Evolutionary conservation across 35 echinoderm and acorn worm species (phyloP).

Genomic region (Holothuria glaberrima): DNA sequence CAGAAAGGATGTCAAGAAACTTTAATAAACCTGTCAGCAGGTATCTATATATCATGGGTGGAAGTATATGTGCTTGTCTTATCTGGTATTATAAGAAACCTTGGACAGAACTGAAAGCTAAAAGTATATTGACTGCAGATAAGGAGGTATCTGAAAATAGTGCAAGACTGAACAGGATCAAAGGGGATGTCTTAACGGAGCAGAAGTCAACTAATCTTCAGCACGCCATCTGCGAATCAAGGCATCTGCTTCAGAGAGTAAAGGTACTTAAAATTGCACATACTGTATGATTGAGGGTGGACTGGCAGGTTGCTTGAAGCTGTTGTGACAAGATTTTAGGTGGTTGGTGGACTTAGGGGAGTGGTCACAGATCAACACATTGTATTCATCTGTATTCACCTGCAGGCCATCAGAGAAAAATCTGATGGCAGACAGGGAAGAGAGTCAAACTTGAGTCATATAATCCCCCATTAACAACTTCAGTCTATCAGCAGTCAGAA

Average conservation of each 20-base stretch:
- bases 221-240: neutral
- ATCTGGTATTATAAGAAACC: constrained; percentile 19
- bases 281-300: neutral
- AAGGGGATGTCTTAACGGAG: neutral
- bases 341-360: neutral
- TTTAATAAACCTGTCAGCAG: too few species aligned
- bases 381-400: too few species aligned
- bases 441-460: too few species aligned
- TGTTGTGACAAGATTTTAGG: neutral
- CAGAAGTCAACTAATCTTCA: neutral
- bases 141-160: neutral
- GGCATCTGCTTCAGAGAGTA: constrained; percentile 10
- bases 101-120: neutral
- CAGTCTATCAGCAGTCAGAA: too few species aligned
- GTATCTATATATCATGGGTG: neutral
- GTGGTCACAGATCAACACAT: too few species aligned
- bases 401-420: too few species aligned
- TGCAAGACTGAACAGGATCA: neutral
- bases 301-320: neutral
- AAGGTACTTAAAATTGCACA: neutral
- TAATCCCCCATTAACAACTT: too few species aligned
- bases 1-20: too few species aligned
- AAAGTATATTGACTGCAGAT: neutral
- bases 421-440: too few species aligned
- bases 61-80: neutral